Evolutionary conservation across 2,797 vertebrate species (phyloP).

Genomic region (Macroramphosus scolopax): DNA sequence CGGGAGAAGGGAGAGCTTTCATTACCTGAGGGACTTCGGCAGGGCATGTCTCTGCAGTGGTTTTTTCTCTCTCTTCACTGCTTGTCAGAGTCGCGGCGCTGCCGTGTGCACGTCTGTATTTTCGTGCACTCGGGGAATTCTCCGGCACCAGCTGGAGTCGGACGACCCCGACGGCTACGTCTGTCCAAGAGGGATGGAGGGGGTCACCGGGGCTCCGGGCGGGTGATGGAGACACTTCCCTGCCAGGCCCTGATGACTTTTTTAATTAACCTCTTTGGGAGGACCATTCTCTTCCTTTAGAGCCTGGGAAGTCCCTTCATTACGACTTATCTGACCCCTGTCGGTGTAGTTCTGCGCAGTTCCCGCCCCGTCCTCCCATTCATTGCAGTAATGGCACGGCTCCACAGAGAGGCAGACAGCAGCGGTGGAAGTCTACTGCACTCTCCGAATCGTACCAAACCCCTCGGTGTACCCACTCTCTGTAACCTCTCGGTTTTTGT

Average conservation of each 20-base stretch:
- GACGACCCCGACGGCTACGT: constrained; percentile 43
- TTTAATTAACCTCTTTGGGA: constrained; percentile 74
- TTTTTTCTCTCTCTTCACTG: constrained; percentile 18
- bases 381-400: constrained; percentile 20
- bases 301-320: constrained; percentile 52
- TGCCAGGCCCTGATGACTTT: constrained; percentile 41
- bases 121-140: constrained; percentile 54
- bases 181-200: constrained; percentile 46
- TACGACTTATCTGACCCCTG: constrained; percentile 59
- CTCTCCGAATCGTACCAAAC: too few relatives aligned
- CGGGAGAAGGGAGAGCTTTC: constrained; percentile 55
- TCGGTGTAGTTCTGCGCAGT: constrained; percentile 14
- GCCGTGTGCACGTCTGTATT: constrained; percentile 45
- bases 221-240: constrained; percentile 66
- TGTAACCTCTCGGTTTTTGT: not conserved
- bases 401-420: constrained; percentile 13
- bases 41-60: constrained; percentile 18
- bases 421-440: not conserved
- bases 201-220: constrained; percentile 43
- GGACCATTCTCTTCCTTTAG: constrained; percentile 41
- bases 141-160: constrained; percentile 24
- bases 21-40: constrained; percentile 56
- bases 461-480: constrained; percentile 15
- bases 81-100: constrained; percentile 49
- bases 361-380: constrained; percentile 22